Evolutionary conservation across 2,797 vertebrate species (phyloP).

Genomic region (Danionella dracula): DNA sequence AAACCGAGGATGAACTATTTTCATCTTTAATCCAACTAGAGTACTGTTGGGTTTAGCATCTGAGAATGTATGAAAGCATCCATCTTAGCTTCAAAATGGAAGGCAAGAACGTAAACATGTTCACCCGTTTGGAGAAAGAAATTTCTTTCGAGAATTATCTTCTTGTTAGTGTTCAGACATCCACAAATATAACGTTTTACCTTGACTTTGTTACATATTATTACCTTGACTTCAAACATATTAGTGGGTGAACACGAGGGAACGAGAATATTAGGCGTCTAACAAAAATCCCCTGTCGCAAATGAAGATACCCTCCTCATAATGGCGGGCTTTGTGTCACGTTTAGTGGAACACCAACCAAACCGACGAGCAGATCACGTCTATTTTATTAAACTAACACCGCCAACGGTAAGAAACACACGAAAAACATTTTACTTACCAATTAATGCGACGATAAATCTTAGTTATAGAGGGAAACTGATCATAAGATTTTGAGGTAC

Average conservation of each 20-base stretch:
- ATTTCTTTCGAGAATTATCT: too few relatives aligned
- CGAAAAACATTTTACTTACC: constrained; percentile 10
- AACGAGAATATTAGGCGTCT: neutral
- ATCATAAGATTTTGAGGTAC: neutral
- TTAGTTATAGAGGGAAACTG: neutral
- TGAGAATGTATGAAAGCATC: constrained; percentile 69
- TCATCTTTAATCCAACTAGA: neutral
- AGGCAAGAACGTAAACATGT: constrained; percentile 57
- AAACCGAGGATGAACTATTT: too few relatives aligned
- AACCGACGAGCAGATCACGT: too few relatives aligned
- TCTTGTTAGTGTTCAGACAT: too few relatives aligned
- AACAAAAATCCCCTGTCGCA: neutral
- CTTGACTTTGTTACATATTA: neutral
- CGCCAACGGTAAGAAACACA: neutral
- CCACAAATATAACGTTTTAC: neutral
- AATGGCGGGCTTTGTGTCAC: neutral
- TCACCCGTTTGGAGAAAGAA: neutral
- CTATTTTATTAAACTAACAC: too few relatives aligned
- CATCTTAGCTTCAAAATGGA: constrained; percentile 78
- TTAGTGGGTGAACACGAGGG: constrained; percentile 24
- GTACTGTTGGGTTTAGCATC: neutral
- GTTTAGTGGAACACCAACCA: neutral
- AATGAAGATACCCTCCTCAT: constrained; percentile 4
- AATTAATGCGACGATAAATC: neutral
- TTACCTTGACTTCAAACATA: constrained; percentile 17